phyloP scores from a whole-genome alignment of 2,113 vertebrate genomes.

The Ameiurus melas region DNA sequence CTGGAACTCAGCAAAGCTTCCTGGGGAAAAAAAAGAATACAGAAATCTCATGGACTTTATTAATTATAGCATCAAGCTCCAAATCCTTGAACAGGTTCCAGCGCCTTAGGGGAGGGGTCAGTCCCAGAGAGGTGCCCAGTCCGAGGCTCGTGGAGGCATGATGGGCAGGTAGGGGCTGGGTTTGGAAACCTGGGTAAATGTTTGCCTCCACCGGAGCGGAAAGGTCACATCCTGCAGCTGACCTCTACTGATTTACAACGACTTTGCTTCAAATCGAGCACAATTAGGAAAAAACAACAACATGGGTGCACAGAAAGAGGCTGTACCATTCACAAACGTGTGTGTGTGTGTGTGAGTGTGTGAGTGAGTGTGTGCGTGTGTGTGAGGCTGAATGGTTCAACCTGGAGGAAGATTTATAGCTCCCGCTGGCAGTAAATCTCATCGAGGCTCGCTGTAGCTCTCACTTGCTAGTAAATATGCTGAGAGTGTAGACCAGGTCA shows the following conservation, averaged over 20 bases:
- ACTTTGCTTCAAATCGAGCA: slow-evolving; percentile 66
- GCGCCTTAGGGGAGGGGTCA: slow-evolving; percentile 51
- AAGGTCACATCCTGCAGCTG: slow-evolving; percentile 54
- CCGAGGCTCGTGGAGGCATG: slow-evolving; percentile 52
- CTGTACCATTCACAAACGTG: slow-evolving; percentile 50
- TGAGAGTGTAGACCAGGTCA: slow-evolving; percentile 28
- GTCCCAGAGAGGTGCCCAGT: slow-evolving; percentile 54
- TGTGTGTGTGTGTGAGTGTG: neutral
- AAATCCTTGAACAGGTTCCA: slow-evolving; percentile 62
- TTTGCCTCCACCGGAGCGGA: slow-evolving; percentile 59
- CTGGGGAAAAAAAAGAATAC: slow-evolving; percentile 43
- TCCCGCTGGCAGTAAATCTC: slow-evolving; percentile 49
- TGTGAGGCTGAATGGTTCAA: slow-evolving; percentile 21
- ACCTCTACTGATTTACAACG: slow-evolving; percentile 69
- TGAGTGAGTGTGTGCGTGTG: slow-evolving; percentile 11
- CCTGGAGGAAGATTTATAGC: slow-evolving; percentile 49
- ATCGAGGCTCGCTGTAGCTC: slow-evolving; percentile 37
- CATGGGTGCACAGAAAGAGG: slow-evolving; percentile 35
- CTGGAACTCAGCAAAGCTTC: slow-evolving; percentile 45
- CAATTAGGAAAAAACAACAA: slow-evolving; percentile 66
- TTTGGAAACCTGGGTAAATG: slow-evolving; percentile 65
- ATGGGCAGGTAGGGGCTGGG: slow-evolving; percentile 49
- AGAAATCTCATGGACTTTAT: slow-evolving; percentile 40
- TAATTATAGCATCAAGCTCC: slow-evolving; percentile 59
- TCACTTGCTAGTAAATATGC: slow-evolving; percentile 43